phyloP scores from a whole-genome alignment of 1,140 invertebrate genomes.

The Euglossa dilemma region DNA sequence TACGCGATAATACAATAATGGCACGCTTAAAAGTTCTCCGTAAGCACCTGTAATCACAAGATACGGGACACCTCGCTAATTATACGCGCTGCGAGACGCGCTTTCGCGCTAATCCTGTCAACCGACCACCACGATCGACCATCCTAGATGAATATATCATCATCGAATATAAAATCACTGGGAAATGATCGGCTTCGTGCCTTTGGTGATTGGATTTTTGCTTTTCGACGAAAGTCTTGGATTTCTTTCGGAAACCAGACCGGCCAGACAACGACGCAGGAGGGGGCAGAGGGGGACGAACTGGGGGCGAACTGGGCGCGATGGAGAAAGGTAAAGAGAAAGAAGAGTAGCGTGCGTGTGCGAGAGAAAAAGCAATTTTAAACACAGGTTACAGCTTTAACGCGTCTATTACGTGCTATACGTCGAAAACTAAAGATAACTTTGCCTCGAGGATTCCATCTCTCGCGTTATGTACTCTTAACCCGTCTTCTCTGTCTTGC shows the following conservation, averaged over 20 bases:
- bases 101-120: slow-evolving; percentile 34
- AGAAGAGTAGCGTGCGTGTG: background rate
- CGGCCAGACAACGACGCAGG: background rate
- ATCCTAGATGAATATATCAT: slow-evolving; percentile 17
- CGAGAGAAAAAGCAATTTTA: slow-evolving; percentile 19
- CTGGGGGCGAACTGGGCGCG: too few relatives aligned
- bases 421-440: slow-evolving; percentile 42
- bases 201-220: slow-evolving; percentile 19
- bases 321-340: background rate
- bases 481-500: background rate
- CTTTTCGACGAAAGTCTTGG: slow-evolving; percentile 28
- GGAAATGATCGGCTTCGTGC: slow-evolving; percentile 24
- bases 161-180: slow-evolving; percentile 37
- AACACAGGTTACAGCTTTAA: slow-evolving; percentile 54
- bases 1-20: slow-evolving; percentile 40
- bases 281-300: background rate
- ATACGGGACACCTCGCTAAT: slow-evolving; percentile 14
- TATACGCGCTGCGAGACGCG: background rate
- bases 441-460: slow-evolving; percentile 48
- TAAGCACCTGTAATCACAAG: slow-evolving; percentile 45
- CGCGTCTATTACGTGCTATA: slow-evolving; percentile 48
- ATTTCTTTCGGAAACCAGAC: slow-evolving; percentile 19
- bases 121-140: background rate
- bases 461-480: background rate
- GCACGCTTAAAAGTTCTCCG: slow-evolving; percentile 5